phyloP scores from a whole-genome alignment of 2,888 invertebrate genomes.

The Ernsta delagoae region DNA sequence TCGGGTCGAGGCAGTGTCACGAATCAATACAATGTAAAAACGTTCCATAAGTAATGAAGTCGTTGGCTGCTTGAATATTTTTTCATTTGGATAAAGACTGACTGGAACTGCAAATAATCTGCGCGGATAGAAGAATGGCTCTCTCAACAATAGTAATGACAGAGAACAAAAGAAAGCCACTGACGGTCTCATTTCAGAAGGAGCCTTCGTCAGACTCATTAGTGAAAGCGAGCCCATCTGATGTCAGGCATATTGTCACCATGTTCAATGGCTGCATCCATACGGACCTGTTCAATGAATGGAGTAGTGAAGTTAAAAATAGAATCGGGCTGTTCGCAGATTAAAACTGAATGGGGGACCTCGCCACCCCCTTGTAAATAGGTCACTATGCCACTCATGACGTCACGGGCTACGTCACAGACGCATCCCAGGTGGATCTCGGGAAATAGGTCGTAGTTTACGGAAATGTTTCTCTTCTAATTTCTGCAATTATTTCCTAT shows the following conservation, averaged over 20 bases:
- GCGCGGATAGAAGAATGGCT: not conserved
- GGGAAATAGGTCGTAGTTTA: slow-evolving; percentile 58
- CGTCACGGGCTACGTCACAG: slow-evolving; percentile 71
- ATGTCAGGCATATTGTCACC: slow-evolving; percentile 17
- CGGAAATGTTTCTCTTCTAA: slow-evolving; percentile 13
- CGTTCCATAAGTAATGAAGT: slow-evolving; percentile 11
- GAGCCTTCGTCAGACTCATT: slow-evolving; percentile 1
- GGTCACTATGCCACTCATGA: slow-evolving; percentile 76
- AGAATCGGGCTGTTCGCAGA: slow-evolving; percentile 59
- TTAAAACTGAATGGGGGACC: slow-evolving; percentile 72
- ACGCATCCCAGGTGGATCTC: slow-evolving; percentile 66
- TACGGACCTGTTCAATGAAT: slow-evolving; percentile 63
- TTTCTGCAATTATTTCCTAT: not conserved
- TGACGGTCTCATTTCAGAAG: not conserved
- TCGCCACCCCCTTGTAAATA: slow-evolving; percentile 58
- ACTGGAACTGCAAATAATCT: not conserved
- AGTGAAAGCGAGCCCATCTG: slow-evolving; percentile 4
- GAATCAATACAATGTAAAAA: slow-evolving; percentile 22
- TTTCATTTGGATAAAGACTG: not conserved
- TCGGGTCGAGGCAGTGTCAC: slow-evolving; percentile 35
- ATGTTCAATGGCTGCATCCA: slow-evolving; percentile 40
- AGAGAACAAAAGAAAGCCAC: slow-evolving; percentile 7
- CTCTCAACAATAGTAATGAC: not conserved
- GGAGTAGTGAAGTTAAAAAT: slow-evolving; percentile 74
- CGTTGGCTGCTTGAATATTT: slow-evolving; percentile 2